Evolutionary conservation across 2,888 invertebrate genomes (phyloP), one percentile per base, ranked within the genome.

Genomic region (Drosophila greeni): DNA sequence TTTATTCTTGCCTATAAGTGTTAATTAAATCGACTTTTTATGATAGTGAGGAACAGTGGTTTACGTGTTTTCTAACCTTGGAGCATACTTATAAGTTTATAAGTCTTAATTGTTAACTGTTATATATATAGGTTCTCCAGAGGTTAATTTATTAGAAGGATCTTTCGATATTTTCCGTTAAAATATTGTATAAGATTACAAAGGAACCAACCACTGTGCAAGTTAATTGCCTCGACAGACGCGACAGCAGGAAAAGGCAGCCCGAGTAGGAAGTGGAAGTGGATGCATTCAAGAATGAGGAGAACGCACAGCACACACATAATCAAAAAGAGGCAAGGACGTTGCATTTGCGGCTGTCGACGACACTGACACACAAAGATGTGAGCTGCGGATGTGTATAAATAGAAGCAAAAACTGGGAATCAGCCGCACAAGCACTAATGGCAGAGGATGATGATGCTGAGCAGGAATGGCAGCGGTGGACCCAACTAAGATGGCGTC

Each of bases 321-420:
- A 57, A 51, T 45, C 73, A 68, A 62, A 71, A 62, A 57, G 52
- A 57, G 55, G 71, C 78, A 78, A 78, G 82, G 78, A 78, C 80
- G 73, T 79, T 78, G 62, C 62, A 77, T 74, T 36, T 31, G 24
- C 34, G 20, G 49, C 43, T 20, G 51, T 62, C 66, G 43, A 52
- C 37, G 81, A 72, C 76, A 72, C 70, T 79, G 80, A 76, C 76
- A 82, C 65, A 74, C 73, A 82, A 79, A 67, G 55, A 37, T 53
- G 47, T 53, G 52, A 33, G 18, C 23, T 40, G 45, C 11, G 62
- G 37, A 45, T 67, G 74, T 72, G 29, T 56, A 56, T 56, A 77
- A 77, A 77, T 77, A 82, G 76, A 78, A 33, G 56, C 54, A 53
- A 14, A 20, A 45, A 52, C 65, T 71, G 52, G 55, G 55, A 54